phyloP scores from a whole-genome alignment of 2,888 invertebrate genomes.

The Eudiplozoon nipponicum region DNA sequence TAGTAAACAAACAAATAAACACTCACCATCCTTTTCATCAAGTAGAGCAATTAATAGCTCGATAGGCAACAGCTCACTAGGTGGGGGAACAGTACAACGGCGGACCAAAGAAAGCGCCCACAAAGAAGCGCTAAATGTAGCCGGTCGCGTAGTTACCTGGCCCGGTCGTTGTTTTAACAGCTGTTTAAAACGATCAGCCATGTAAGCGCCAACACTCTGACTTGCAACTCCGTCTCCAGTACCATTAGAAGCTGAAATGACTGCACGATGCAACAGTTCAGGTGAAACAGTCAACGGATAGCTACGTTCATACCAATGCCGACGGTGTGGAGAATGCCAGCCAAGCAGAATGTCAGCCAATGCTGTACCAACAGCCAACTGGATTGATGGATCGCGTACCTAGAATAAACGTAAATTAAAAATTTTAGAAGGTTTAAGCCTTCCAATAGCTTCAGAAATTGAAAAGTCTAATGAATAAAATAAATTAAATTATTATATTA shows the following conservation, averaged over 20 bases:
- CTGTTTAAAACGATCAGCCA: background rate
- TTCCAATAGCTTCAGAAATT: too few species aligned
- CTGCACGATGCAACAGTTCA: background rate
- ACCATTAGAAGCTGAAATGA: background rate
- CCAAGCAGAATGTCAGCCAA: background rate
- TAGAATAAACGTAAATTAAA: too few species aligned
- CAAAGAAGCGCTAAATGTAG: background rate
- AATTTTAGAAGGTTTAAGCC: too few species aligned
- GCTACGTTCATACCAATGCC: background rate
- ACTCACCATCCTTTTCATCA: slow-evolving; percentile 1
- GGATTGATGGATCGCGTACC: too few species aligned
- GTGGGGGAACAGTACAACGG: background rate
- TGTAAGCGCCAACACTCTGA: background rate
- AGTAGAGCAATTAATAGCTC: background rate
- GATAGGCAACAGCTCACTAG: background rate
- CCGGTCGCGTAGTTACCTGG: slow-evolving; percentile 1
- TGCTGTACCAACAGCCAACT: slow-evolving; percentile 1
- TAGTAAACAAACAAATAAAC: too few species aligned
- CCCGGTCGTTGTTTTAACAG: background rate
- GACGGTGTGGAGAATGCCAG: background rate
- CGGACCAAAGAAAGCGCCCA: background rate
- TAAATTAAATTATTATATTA: too few species aligned
- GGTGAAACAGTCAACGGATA: background rate
- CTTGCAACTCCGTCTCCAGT: too few species aligned
- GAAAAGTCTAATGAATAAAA: too few species aligned